Conservation (phyloP, 2,888 invertebrate species). For the Eupeodes latifasciatus region DNA sequence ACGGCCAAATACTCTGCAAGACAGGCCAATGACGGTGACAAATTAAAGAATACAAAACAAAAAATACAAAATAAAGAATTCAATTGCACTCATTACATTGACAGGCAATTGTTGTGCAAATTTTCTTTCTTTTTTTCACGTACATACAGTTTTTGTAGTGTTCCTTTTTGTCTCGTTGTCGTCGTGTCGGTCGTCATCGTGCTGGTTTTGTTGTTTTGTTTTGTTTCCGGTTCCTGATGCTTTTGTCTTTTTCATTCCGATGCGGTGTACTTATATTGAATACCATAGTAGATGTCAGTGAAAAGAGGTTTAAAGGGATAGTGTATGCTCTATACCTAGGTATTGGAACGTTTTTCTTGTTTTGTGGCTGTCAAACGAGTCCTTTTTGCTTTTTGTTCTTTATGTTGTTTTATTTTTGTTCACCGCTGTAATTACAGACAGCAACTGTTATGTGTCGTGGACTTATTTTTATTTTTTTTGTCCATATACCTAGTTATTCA, state of each 20-base stretch:
- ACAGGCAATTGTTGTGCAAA: slow-evolving; percentile 73
- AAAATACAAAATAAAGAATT: slow-evolving; percentile 46
- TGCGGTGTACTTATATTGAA: slow-evolving; percentile 10
- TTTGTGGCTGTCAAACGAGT: slow-evolving; percentile 68
- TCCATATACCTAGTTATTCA: not conserved
- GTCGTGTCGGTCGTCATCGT: not conserved
- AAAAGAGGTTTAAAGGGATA: not conserved
- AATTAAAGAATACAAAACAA: slow-evolving; percentile 62
- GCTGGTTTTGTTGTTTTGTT: slow-evolving; percentile 2
- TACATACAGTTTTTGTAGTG: too few species aligned
- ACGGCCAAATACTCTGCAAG: slow-evolving; percentile 42
- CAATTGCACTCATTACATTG: slow-evolving; percentile 72
- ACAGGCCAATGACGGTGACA: slow-evolving; percentile 44
- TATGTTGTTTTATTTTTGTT: slow-evolving; percentile 16
- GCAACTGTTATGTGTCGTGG: slow-evolving; percentile 72
- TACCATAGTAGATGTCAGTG: not conserved
- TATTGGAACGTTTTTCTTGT: slow-evolving; percentile 59
- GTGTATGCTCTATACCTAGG: not conserved
- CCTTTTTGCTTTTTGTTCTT: slow-evolving; percentile 40
- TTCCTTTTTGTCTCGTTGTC: slow-evolving; percentile 9
- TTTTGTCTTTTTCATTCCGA: slow-evolving; percentile 26
- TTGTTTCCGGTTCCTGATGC: slow-evolving; percentile 32
- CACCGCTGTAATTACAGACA: slow-evolving; percentile 71
- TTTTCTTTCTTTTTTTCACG: slow-evolving; percentile 27
- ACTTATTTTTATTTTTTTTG: slow-evolving; percentile 22